Evolutionary conservation across 2,797 vertebrate genomes (phyloP).

Genomic region (Gadopsis bispinosus): DNA sequence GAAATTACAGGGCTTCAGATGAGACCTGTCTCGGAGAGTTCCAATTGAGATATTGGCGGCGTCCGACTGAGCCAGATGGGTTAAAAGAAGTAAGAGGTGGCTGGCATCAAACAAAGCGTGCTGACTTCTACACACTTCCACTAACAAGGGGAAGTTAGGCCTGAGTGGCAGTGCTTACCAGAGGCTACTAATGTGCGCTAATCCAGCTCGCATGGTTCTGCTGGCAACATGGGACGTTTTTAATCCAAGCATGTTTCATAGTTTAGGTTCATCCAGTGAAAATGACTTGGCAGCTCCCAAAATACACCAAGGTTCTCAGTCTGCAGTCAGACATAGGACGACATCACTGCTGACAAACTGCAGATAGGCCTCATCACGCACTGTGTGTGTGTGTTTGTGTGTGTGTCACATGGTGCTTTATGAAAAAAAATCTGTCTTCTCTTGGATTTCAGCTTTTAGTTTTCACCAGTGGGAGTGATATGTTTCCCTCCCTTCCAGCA

Average conservation of each 20-base stretch:
- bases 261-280: constrained; percentile 25
- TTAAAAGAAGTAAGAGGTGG: constrained; percentile 41
- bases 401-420: constrained; percentile 22
- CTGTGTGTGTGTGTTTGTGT: not conserved
- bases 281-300: constrained; percentile 35
- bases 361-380: constrained; percentile 28
- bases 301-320: not conserved
- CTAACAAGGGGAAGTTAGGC: constrained; percentile 29
- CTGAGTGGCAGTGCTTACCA: constrained; percentile 34
- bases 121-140: constrained; percentile 41
- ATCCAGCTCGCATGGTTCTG: constrained; percentile 7
- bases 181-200: constrained; percentile 25
- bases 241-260: constrained; percentile 25
- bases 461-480: constrained; percentile 37
- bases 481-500: constrained; percentile 42
- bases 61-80: constrained; percentile 57
- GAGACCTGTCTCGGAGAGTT: constrained; percentile 55
- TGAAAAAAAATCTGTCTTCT: constrained; percentile 34
- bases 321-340: constrained; percentile 13
- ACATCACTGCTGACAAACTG: constrained; percentile 21
- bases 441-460: constrained; percentile 39
- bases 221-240: constrained; percentile 1
- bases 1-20: constrained; percentile 56
- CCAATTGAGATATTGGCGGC: constrained; percentile 71
- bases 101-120: constrained; percentile 30